Base-by-base conservation (phyloP, 2,888 invertebrate genomes). In the Euzophera pinguis region DNA sequence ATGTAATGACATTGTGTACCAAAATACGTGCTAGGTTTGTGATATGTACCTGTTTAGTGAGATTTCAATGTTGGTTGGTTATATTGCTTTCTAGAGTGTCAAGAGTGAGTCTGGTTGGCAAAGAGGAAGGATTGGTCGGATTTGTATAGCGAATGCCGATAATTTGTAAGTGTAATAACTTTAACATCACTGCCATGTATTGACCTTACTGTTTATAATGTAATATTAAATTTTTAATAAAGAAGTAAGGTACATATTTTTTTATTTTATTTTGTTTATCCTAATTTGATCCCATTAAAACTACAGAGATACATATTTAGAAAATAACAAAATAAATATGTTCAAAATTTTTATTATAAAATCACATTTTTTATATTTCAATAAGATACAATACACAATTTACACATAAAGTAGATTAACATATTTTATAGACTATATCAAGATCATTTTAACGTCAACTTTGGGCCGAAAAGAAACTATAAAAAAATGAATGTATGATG, bases 191-290 rank as follows among this genome's bases (percentile, higher is more conserved):
- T 90, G 89, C 89, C 89, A 89, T 89, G 79, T 89, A 87, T 45
- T 81, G 88, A 87, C 88, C 87, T 87, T 90, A 89, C 85, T 85
- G 87, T 89, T 87, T 89, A 84, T 89, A 88, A 79, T 85, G 75
- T 88, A 86, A 85, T 81, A 81, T 76, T 82, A 84, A 67, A 83
- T 80, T 88, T 84, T 83, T 86, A 88, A 87, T 87, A 86, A 87
- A 87, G 73, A 75, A 77, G 75, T 78, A 71, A 78, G 74, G 76
- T 73, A 72, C 60, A 58, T 60, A 57, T 53, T 53, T n/a, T n/a
- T 32, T 55, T 51, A 17, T 61, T 42, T 63, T 27, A 17, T 35
- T 50, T 53, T 22, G 22, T 3, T 22, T 22, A 5, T 5, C 22
- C 2, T 22, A 3, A 5, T n/a, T 22, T 22, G 22, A 3, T 22